A percentile compares a stretch with the other conserved stretches of the same genome.
Conservation (phyloP, 1,140 invertebrate species). For the Melanaphis sacchari region DNA sequence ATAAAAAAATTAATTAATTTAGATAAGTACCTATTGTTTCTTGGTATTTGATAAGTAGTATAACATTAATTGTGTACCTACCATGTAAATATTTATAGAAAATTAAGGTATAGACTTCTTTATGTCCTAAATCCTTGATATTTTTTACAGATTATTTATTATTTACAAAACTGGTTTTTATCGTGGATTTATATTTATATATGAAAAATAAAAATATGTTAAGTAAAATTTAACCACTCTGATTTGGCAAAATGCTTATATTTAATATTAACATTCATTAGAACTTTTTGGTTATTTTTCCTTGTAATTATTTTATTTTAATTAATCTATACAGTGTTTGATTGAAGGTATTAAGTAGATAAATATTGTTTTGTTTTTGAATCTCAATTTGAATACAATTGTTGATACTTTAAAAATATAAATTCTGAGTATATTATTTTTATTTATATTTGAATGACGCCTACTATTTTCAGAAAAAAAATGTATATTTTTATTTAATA, state of each 20-base stretch:
- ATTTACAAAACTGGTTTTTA: not conserved
- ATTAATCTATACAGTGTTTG: no score
- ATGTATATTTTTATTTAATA: no score
- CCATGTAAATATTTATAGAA: not conserved
- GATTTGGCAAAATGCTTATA: not conserved
- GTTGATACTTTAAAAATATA: no score
- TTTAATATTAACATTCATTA: no score
- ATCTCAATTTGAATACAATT: no score
- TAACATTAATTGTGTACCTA: not conserved
- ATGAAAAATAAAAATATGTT: not conserved
- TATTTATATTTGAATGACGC: no score
- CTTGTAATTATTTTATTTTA: no score
- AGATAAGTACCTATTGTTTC: not conserved
- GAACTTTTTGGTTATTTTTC: no score
- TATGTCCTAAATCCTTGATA: not conserved
- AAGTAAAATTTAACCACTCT: not conserved
- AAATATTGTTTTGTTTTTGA: no score
- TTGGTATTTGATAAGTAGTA: not conserved
- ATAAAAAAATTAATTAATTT: not conserved
- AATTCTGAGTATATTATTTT: no score
- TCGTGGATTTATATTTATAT: not conserved
- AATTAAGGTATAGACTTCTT: not conserved
- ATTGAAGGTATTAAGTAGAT: no score
- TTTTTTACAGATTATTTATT: not conserved
- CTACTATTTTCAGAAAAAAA: no score